A percentile compares a stretch with the other conserved stretches of the same genome.
Conservation (phyloP, 1,140 invertebrate genomes). For the Drosophila rhopaloa region DNA sequence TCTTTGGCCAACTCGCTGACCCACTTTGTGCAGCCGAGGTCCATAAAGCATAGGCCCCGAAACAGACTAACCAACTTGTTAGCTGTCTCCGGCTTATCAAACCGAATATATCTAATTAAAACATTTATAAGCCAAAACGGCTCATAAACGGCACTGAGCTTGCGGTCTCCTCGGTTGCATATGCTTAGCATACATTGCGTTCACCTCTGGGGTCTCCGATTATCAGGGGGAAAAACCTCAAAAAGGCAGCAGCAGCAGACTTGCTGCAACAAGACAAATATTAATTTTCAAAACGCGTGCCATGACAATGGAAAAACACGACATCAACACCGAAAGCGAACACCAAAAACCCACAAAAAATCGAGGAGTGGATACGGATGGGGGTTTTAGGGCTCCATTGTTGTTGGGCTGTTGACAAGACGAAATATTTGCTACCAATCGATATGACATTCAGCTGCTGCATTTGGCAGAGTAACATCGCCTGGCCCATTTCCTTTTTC, state of each 20-base stretch:
- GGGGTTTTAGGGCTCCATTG: constrained; percentile 2
- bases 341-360: constrained; percentile 40
- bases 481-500: constrained; percentile 5
- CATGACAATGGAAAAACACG: constrained; percentile 59
- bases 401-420: constrained; percentile 25
- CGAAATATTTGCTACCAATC: constrained; percentile 22
- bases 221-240: constrained; percentile 70
- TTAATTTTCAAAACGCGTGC: constrained; percentile 81
- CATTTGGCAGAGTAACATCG: constrained; percentile 3
- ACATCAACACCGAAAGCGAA: constrained; percentile 52
- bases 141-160: constrained; percentile 69
- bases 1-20: constrained; percentile 50
- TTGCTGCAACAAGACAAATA: constrained; percentile 60
- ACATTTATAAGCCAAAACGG: constrained; percentile 75
- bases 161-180: constrained; percentile 67
- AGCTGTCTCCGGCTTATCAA: constrained; percentile 75
- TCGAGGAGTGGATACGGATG: not conserved
- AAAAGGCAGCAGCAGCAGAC: constrained; percentile 44
- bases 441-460: constrained; percentile 5
- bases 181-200: constrained; percentile 75
- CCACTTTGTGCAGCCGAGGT: constrained; percentile 57
- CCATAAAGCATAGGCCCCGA: constrained; percentile 64
- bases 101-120: constrained; percentile 80
- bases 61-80: constrained; percentile 72
- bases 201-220: constrained; percentile 40